Conservation (phyloP, 2,113 vertebrate species). For the Peucedramus taeniatus region DNA sequence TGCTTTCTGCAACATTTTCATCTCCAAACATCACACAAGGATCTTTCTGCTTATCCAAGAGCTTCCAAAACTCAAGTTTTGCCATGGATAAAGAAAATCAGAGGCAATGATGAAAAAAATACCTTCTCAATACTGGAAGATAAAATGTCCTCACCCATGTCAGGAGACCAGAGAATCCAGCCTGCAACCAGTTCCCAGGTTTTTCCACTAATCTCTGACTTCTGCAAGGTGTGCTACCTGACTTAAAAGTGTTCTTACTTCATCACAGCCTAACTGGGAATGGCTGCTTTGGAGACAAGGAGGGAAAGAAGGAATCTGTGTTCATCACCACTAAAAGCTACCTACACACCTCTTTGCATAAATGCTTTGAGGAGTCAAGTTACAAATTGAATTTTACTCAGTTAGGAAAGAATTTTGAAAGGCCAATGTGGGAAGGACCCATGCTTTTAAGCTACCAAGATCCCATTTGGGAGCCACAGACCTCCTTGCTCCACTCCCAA, state of each 20-base stretch:
- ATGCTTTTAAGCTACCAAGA: not conserved
- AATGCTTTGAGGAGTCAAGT: not conserved
- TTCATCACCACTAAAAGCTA: not conserved
- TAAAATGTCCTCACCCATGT: not conserved
- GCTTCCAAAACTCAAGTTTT: not conserved
- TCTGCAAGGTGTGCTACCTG: not conserved
- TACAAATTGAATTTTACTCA: not conserved
- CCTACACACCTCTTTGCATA: fast-evolving
- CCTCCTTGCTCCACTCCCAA: not conserved
- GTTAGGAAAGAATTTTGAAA: not conserved
- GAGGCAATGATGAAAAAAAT: not conserved
- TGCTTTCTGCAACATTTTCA: not conserved
- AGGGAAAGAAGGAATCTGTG: not conserved
- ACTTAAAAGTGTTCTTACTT: not conserved
- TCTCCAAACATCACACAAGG: not conserved
- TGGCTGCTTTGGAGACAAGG: not conserved
- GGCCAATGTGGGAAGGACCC: fast-evolving
- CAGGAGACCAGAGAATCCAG: not conserved
- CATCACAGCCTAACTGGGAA: not conserved
- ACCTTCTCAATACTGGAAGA: not conserved
- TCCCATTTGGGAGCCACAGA: not conserved
- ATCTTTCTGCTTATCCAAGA: not conserved
- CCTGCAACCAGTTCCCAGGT: not conserved
- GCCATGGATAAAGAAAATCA: not conserved
- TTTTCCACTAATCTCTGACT: not conserved